Percentiles rank a stretch among this genome's conserved stretches.
phyloP scores from a whole-genome alignment of 2,797 vertebrate species.

The Podarcis lilfordi region DNA sequence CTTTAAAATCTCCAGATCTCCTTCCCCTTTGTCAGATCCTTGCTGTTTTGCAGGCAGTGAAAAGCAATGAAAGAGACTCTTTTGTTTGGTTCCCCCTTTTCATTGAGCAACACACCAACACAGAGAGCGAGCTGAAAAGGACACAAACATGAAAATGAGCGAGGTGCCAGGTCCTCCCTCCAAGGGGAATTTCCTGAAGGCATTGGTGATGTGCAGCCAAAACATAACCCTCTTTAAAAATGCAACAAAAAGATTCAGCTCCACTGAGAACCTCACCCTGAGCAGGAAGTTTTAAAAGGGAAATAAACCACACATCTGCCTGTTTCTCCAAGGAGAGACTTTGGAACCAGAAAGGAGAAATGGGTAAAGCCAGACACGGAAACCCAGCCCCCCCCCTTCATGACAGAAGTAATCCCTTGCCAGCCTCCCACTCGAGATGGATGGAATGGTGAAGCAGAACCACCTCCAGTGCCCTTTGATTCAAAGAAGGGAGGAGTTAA shows the following conservation, averaged over 20 bases:
- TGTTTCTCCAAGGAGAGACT: background rate
- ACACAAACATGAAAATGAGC: constrained; percentile 88
- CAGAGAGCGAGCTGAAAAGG: constrained; percentile 79
- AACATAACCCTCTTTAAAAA: constrained; percentile 65
- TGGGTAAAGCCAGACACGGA: background rate
- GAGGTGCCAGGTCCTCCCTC: constrained; percentile 85
- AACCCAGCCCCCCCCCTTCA: background rate
- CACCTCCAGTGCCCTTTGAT: background rate
- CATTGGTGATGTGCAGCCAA: constrained; percentile 82
- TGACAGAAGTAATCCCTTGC: constrained; percentile 6
- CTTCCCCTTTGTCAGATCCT: constrained; percentile 88
- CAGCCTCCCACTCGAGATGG: constrained; percentile 3
- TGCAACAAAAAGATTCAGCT: constrained; percentile 41
- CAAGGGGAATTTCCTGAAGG: constrained; percentile 81
- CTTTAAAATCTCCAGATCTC: constrained; percentile 89
- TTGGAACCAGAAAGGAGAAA: background rate
- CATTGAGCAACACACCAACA: constrained; percentile 70
- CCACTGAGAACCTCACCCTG: constrained; percentile 51
- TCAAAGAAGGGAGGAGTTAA: constrained; percentile 10
- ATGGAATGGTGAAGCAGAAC: background rate
- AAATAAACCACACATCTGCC: background rate
- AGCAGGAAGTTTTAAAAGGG: constrained; percentile 29
- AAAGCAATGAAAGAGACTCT: constrained; percentile 87
- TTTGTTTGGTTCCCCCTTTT: constrained; percentile 87
- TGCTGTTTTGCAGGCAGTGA: constrained; percentile 89